Evolutionary conservation across 2,113 vertebrate species (phyloP), one percentile per base, ranked within the genome.

Genomic region (Narcine bancroftii): DNA sequence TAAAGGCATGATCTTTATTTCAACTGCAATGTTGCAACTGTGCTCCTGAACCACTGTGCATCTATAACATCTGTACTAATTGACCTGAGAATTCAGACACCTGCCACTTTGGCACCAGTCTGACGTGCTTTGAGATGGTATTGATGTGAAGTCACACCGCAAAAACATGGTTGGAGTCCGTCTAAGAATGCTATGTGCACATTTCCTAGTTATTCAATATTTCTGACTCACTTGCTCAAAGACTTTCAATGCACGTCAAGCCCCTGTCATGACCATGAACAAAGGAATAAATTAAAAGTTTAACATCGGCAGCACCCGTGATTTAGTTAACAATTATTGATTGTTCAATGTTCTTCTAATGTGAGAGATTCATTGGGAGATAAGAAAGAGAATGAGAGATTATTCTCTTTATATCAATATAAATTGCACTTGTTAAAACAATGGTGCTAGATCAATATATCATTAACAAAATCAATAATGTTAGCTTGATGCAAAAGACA

Each of bases 371-470:
- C 81, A 60, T 19, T 60, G 50, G 50, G 81, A 60, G 56, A 24
- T 21, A 63, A 87, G 81, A 87, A 69, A 1, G 79, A 53, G 50
- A 60, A 1, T 0, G 6, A 87, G 6, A 6, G 33, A 87, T 60
- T 15, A 60, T 87, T 63, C 53, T 21, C 81, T 56, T 83, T 83
- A 56, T 33, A 17, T 83, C 50, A 56, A 7, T 56, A 60, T 87
- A 87, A 87, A 87, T 87, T 87, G 56, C 81, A 29, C 11, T 2
- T 53, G 19, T 87, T 87, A 33, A 83, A 83, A 83, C n/a, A 87
- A 87, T 39, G 21, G 53, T 60, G 53, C 53, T 36, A 87, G n/a
- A 87, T 87, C 81, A 87, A 87, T 60, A n/a, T 53, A 21, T 60
- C 81, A 36, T 63, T 87, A 87, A 87, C 81, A 87, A 87, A 60